Evolutionary conservation across 2,888 invertebrate species (phyloP).

Genomic region (Celastrina argiolus): DNA sequence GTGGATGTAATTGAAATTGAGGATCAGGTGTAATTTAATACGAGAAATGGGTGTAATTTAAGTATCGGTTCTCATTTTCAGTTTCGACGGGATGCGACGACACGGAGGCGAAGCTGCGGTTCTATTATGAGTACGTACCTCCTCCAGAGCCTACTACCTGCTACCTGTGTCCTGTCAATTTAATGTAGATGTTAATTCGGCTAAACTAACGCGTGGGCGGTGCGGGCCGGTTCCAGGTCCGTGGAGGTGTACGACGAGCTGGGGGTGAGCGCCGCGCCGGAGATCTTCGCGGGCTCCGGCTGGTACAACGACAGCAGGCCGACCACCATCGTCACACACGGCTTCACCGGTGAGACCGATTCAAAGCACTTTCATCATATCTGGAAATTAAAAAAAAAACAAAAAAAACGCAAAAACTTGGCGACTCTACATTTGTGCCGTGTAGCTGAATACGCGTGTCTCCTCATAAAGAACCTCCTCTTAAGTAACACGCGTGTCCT

Average conservation of each 20-base stretch:
- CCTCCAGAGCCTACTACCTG: too few species aligned
- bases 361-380: too few species aligned
- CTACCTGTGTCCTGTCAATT: too few species aligned
- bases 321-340: not conserved
- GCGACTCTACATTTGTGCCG: not conserved
- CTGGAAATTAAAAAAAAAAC: too few species aligned
- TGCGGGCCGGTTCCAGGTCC: not conserved
- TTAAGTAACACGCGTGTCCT: too few species aligned
- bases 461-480: too few species aligned
- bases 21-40: too few species aligned
- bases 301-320: not conserved
- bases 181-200: too few species aligned
- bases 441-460: too few species aligned
- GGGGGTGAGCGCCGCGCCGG: not conserved
- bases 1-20: too few species aligned
- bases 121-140: conserved; percentile 39
- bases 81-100: conserved; percentile 40
- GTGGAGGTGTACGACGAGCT: not conserved
- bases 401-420: too few species aligned
- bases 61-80: conserved; percentile 38
- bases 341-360: not conserved
- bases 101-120: conserved; percentile 46
- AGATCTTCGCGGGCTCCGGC: not conserved
- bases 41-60: too few species aligned
- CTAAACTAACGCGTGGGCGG: not conserved